phyloP scores from a whole-genome alignment of 2,797 vertebrate species.

The Scleropages formosus region DNA sequence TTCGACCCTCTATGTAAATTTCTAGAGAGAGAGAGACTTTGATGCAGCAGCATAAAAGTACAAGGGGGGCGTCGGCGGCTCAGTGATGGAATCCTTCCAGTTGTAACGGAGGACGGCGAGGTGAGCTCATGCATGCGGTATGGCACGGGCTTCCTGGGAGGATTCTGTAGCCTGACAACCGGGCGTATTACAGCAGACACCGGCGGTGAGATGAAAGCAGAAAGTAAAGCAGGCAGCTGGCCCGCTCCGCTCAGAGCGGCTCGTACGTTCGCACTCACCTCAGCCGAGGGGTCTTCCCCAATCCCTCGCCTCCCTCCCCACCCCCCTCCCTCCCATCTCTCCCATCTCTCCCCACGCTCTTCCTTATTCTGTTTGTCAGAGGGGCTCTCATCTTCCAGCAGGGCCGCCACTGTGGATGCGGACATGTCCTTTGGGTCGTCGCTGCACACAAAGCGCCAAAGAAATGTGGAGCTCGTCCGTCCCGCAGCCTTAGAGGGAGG shows the following conservation, averaged over 20 bases:
- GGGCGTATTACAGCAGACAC: constrained; percentile 66
- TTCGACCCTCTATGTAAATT: constrained; percentile 35
- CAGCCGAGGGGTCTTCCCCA: constrained; percentile 37
- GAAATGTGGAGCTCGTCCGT: not conserved
- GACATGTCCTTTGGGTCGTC: constrained; percentile 52
- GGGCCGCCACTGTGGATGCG: constrained; percentile 54
- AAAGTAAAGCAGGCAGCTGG: constrained; percentile 72
- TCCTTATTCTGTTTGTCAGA: constrained; percentile 26
- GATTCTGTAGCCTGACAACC: constrained; percentile 58
- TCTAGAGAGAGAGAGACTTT: constrained; percentile 36
- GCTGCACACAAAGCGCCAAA: not conserved
- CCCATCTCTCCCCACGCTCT: not conserved
- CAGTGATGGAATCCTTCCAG: constrained; percentile 46
- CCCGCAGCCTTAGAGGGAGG: not conserved
- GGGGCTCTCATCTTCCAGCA: constrained; percentile 36
- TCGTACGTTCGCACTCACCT: constrained; percentile 70
- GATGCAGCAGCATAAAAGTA: constrained; percentile 45
- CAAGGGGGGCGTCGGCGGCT: constrained; percentile 27
- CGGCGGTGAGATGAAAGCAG: constrained; percentile 67
- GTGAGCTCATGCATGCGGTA: constrained; percentile 17
- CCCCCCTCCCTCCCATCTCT: constrained; percentile 41
- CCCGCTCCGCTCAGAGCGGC: constrained; percentile 65
- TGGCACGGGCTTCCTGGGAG: constrained; percentile 46
- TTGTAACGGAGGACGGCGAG: constrained; percentile 46
- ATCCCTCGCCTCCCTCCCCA: constrained; percentile 43